Evolutionary conservation across 37 sponge, comb jelly and placozoan species (phyloP), one percentile per base, ranked within the genome.

Genomic region (Ephydatia muelleri): DNA sequence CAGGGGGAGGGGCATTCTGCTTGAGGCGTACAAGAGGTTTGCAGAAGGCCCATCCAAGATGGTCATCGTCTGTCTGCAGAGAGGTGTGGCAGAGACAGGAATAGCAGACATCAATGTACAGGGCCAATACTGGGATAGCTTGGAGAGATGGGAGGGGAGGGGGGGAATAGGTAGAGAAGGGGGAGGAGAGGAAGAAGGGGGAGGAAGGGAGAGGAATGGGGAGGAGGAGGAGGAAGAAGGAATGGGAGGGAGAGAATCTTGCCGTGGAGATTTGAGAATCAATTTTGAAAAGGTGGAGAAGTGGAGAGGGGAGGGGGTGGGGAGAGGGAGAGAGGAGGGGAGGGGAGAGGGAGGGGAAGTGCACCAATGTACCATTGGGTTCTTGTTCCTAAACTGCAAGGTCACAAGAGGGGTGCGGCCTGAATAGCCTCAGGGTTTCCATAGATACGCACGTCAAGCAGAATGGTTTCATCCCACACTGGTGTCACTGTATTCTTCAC

Each of bases 401-500:
- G 57, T 40, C 14, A 88, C 83, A 31, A 70, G 29, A 32, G 88
- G 89, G 86, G 88, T 39, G 66, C 64, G 33, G 39, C 64, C 19
- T 32, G 74, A 26, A 89, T 0, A n/a, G 43, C 30, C 25, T 69
- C 66, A 0, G 89, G 93, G 75, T 75, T 68, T 3, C 87, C 93
- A 43, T 76, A 92, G 65, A 88, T 33, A 38, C 66, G 48, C 30
- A 92, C 64, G 66, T 88, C 89, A 34, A 88, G 74, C 32, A 92
- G 65, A 3, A 92, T 67, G 27, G 88, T 84, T 65, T 92, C 85
- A 31, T 84, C 84, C 93, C 93, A 92, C 25, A 80, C 77, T 2
- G 92, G 92, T 31, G 71, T 80, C 64, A 92, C 39, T 16, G 88
- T 83, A 65, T 87, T 67, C 29, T 73, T 31, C 30, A 88, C 66